Percentiles rank a stretch among this genome's conserved stretches.
Conservation (phyloP, 2,888 invertebrate genomes). For the Fabriciana adippe region DNA sequence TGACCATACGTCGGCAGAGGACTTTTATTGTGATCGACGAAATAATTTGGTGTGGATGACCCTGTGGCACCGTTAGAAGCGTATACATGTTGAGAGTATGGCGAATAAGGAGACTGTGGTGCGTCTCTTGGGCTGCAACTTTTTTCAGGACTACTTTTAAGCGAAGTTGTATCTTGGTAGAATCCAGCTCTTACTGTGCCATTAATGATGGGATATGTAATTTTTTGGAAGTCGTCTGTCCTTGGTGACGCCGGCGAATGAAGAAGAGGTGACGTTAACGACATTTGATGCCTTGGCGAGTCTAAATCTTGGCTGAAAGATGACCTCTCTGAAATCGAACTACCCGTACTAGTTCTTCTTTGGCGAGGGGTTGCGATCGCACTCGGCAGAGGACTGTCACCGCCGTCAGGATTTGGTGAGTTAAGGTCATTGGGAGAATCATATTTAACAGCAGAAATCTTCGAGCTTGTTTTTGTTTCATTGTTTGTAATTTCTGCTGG, state of each 20-base stretch:
- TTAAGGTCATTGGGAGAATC: conserved; percentile 70
- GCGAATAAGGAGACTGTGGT: conserved; percentile 78
- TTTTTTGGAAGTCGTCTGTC: conserved; percentile 86
- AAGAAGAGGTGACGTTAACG: conserved; percentile 87
- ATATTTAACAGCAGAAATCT: conserved; percentile 58
- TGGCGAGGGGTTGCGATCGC: conserved; percentile 75
- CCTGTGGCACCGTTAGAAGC: conserved; percentile 64
- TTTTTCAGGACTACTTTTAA: conserved; percentile 92
- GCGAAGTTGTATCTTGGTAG: conserved; percentile 93
- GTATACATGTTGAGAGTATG: conserved; percentile 76
- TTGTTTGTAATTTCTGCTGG: conserved; percentile 54
- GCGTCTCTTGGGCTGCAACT: conserved; percentile 91
- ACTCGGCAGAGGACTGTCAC: conserved; percentile 68
- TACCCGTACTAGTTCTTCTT: conserved; percentile 89
- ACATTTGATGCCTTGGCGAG: conserved; percentile 88
- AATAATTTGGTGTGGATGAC: conserved; percentile 69
- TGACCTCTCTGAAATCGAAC: conserved; percentile 89
- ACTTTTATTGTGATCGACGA: conserved; percentile 73
- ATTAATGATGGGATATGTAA: conserved; percentile 88
- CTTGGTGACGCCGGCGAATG: conserved; percentile 90
- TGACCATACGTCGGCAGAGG: conserved; percentile 72
- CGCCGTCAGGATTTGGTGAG: conserved; percentile 69
- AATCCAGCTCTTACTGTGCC: conserved; percentile 93
- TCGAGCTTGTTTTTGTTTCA: conserved; percentile 61
- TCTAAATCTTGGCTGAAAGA: conserved; percentile 90